Conservation (phyloP, 2,888 invertebrate genomes). For the Drosophila neutralis region DNA sequence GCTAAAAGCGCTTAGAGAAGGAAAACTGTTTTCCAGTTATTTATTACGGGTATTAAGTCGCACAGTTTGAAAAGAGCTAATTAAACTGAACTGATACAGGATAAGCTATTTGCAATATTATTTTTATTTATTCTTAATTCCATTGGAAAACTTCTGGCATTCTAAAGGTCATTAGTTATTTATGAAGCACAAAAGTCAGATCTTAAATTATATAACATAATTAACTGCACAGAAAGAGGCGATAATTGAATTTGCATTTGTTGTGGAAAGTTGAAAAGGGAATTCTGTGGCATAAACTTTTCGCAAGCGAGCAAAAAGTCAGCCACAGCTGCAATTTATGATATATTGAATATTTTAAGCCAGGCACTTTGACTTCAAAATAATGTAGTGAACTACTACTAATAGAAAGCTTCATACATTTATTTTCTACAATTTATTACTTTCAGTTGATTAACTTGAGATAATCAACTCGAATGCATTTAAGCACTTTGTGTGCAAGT, state of each 20-base stretch:
- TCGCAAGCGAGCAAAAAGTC: not conserved
- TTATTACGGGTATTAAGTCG: not conserved
- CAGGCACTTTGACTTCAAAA: not conserved
- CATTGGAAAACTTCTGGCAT: not conserved
- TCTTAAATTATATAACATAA: not conserved
- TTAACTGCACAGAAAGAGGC: not conserved
- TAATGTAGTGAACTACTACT: not conserved
- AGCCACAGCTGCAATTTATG: not conserved
- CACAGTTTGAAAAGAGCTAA: not conserved
- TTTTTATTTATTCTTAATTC: not conserved
- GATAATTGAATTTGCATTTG: not conserved
- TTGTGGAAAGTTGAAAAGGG: not conserved
- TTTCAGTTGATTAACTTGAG: constrained; percentile 19
- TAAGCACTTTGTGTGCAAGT: not conserved
- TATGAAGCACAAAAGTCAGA: constrained; percentile 1
- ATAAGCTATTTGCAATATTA: not conserved
- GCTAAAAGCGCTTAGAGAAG: not conserved
- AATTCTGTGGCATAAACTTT: not conserved
- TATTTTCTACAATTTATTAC: not conserved
- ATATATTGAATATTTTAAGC: not conserved
- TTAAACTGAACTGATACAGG: no score
- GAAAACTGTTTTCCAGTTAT: not conserved
- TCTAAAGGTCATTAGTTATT: constrained; percentile 3
- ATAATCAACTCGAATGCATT: constrained; percentile 16
- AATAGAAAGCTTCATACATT: not conserved